Base-by-base conservation (phyloP, 2,888 invertebrate species). In the Eucriotettix oculatus region DNA sequence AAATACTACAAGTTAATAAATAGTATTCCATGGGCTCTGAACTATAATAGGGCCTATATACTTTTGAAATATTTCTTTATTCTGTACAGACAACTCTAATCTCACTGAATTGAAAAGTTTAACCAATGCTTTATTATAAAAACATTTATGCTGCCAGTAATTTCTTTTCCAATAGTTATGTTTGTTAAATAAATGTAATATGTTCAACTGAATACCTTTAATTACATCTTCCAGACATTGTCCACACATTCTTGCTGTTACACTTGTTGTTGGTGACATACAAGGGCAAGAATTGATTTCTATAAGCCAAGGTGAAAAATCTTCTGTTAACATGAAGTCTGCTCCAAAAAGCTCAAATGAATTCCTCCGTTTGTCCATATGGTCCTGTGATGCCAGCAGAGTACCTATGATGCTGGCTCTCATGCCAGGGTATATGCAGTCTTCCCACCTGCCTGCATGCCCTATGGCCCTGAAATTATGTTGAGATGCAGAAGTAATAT, bases 211-310 rank as follows among this genome's bases (percentile, higher is more conserved):
- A 53, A 9, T 71, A 84, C 93, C 93, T 84, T 92, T 94, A 58
- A 95, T 79, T 29, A 90, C 80, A 74, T 95, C 94, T 67, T 89
- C 84, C 16, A 93, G 73, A 9, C 89, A 90, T 66, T 80, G 79
- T 5, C 87, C 82, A 71, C 93, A 94, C 70, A 95, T 82, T 65
- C 82, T 79, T 0, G 87, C 84, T 0, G 94, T 95, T 12, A 94
- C 84, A 60, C 82, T 81, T 0, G 94, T 94, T 41, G 90, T 91
- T n/a, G 87, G 83, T 29, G 84, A 79, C 73, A 95, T 81, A 72
- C 91, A 87, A 0, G 94, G 94, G 69, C 86, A 86, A 1, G 90
- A 87, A 76, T 96, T 95, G 65, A 95, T 92, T 77, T 96, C 95
- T 67, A 96, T 88, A 63, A 95, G 75, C 86, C 92, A 93, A 0